These are phyloP conservation scores for Poecilia picta DNA, from an alignment of 2,797 vertebrate species.

Conservation along the genomic window DNA sequence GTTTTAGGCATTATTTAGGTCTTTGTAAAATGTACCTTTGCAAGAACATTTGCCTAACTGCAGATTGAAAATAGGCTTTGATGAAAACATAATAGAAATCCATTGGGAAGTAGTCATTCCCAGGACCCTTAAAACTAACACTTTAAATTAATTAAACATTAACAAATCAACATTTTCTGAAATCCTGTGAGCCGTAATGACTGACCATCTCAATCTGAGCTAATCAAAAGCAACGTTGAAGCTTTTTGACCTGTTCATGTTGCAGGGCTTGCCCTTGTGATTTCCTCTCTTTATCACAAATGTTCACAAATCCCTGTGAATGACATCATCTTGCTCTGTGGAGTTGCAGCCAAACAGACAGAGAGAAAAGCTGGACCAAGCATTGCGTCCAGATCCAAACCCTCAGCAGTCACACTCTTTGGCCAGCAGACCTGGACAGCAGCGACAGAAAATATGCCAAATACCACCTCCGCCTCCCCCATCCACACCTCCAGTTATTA, in stretches of 20 bases:
- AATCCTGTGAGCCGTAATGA: background rate
- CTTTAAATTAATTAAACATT: background rate
- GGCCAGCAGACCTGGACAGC: conserved; percentile 77
- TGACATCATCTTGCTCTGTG: conserved; percentile 73
- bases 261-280: conserved; percentile 49
- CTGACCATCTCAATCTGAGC: background rate
- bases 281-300: conserved; percentile 71
- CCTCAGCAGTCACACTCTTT: conserved; percentile 70
- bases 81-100: background rate
- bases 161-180: background rate
- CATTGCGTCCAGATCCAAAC: conserved; percentile 69
- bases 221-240: conserved; percentile 3
- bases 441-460: conserved; percentile 68
- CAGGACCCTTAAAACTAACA: background rate
- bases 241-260: conserved; percentile 49
- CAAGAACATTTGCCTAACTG: background rate
- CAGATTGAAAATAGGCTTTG: background rate
- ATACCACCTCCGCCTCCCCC: conserved; percentile 30
- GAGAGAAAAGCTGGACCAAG: conserved; percentile 62
- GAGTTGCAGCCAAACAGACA: conserved; percentile 70
- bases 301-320: conserved; percentile 70
- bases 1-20: background rate
- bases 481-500: conserved; percentile 51
- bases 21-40: background rate
- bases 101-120: background rate